These are phyloP conservation scores for Micronisus gabar DNA, from an alignment of 2,113 vertebrate species.

Conservation along the genomic window DNA sequence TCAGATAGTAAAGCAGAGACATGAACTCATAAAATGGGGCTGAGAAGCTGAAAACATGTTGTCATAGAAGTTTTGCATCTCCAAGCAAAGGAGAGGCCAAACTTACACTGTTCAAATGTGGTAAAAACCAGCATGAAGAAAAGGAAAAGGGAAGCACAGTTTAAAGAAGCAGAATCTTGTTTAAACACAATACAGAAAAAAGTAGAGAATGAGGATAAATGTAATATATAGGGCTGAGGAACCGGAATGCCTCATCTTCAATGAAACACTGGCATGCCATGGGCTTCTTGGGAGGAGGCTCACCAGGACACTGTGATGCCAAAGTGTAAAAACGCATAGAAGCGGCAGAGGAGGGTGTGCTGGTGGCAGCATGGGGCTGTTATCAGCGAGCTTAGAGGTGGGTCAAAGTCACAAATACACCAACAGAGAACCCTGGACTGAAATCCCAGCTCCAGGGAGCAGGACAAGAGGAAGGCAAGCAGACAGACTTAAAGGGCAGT, in stretches of 20 bases:
- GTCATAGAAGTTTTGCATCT: background rate
- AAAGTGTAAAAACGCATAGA: background rate
- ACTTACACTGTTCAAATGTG: accelerated
- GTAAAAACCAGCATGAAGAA: background rate
- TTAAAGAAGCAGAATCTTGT: background rate
- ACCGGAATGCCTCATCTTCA: background rate
- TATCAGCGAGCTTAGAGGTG: background rate
- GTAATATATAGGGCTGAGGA: background rate
- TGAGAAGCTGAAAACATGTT: background rate
- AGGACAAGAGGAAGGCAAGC: background rate
- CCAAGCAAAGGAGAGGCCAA: background rate
- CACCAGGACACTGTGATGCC: accelerated
- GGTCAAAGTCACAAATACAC: too few species aligned
- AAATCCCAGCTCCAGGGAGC: background rate
- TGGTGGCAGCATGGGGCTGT: too few species aligned
- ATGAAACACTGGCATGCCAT: accelerated
- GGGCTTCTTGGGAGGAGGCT: background rate
- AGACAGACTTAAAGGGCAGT: background rate
- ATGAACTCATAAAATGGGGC: background rate
- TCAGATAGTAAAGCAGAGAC: background rate
- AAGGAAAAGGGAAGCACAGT: background rate
- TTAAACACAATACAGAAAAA: background rate
- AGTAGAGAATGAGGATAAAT: background rate
- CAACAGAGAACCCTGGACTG: background rate
- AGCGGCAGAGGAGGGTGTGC: too few species aligned